These are phyloP conservation scores for Camptogramma bilineatum DNA, from an alignment of 2,888 invertebrate species.

Conservation along the genomic window DNA sequence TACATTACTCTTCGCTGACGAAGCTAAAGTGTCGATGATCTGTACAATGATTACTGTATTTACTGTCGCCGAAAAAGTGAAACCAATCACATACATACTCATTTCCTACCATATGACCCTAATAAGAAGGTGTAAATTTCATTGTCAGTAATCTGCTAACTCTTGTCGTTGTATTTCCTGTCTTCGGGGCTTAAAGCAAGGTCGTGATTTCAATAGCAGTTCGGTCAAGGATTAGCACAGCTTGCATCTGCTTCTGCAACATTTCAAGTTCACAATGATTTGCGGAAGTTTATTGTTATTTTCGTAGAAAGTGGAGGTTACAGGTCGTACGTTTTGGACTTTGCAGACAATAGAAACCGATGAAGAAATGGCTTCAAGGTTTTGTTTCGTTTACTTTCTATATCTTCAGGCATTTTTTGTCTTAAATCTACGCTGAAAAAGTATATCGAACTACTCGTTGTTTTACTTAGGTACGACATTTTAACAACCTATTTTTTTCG, in stretches of 20 bases:
- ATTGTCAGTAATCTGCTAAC: slow-evolving; percentile 17
- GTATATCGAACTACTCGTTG: too few relatives aligned
- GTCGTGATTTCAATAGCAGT: slow-evolving; percentile 26
- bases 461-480: too few relatives aligned
- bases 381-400: slow-evolving; percentile 21
- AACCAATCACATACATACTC: slow-evolving; percentile 23
- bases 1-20: slow-evolving; percentile 15
- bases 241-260: slow-evolving; percentile 40
- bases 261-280: slow-evolving; percentile 68
- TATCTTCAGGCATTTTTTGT: background rate
- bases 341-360: slow-evolving; percentile 45
- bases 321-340: slow-evolving; percentile 61
- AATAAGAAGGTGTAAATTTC: slow-evolving; percentile 29
- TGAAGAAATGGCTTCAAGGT: slow-evolving; percentile 32
- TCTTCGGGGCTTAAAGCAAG: slow-evolving; percentile 25
- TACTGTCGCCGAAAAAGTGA: slow-evolving; percentile 29
- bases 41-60: slow-evolving; percentile 22
- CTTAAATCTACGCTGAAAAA: background rate
- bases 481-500: too few relatives aligned
- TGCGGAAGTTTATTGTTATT: slow-evolving; percentile 63
- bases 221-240: slow-evolving; percentile 57
- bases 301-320: slow-evolving; percentile 71
- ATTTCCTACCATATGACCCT: slow-evolving; percentile 22
- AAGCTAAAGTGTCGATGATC: slow-evolving; percentile 26
- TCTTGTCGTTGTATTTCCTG: slow-evolving; percentile 13